Evolutionary conservation across 2,888 invertebrate genomes (phyloP).

Genomic region (Andrena chrysosceles): DNA sequence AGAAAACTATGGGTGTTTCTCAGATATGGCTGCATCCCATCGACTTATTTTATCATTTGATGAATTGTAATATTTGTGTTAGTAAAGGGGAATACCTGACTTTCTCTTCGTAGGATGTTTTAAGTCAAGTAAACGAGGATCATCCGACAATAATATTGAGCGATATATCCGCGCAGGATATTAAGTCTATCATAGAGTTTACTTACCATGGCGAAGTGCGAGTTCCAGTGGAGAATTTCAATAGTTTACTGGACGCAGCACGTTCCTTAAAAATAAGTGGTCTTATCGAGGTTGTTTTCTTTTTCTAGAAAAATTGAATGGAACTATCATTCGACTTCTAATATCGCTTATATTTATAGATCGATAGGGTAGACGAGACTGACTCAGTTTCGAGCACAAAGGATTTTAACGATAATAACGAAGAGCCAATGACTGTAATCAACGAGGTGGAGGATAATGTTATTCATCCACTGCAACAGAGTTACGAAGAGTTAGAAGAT

Average conservation of each 20-base stretch:
- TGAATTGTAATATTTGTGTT: no score
- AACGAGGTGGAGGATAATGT: constrained; percentile 66
- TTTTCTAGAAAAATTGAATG: background rate
- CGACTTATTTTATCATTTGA: no score
- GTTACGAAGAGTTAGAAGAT: constrained; percentile 60
- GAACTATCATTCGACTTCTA: background rate
- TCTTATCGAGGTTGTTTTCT: constrained; percentile 80
- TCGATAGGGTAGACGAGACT: constrained; percentile 78
- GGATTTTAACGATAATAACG: constrained; percentile 65
- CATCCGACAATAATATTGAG: constrained; percentile 83
- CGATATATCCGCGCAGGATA: constrained; percentile 82
- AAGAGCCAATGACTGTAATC: constrained; percentile 65
- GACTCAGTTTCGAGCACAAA: constrained; percentile 68
- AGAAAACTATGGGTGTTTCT: no score
- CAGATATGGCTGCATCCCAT: no score
- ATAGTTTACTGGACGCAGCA: constrained; percentile 82
- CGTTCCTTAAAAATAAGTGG: constrained; percentile 82
- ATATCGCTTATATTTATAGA: constrained; percentile 65
- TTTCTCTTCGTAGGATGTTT: constrained; percentile 79
- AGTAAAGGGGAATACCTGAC: background rate
- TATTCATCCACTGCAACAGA: constrained; percentile 58
- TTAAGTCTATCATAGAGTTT: constrained; percentile 83
- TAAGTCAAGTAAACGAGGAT: constrained; percentile 81
- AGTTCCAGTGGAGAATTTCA: constrained; percentile 81
- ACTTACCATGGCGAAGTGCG: constrained; percentile 83